These are phyloP conservation scores for Heptranchias perlo DNA, from an alignment of 2,113 vertebrate species.

Conservation along the genomic window DNA sequence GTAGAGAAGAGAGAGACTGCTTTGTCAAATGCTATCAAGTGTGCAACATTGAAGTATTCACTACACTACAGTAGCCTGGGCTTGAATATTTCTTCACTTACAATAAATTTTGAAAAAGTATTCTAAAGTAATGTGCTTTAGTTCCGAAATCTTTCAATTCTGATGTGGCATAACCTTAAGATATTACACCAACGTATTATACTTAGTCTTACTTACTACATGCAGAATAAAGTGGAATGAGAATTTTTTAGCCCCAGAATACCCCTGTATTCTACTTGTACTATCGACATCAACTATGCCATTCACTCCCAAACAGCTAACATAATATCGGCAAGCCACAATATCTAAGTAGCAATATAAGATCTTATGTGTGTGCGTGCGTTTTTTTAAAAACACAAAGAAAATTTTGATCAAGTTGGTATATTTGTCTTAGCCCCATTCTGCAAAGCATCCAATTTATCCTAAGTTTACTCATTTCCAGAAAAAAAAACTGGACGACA, in stretches of 20 bases:
- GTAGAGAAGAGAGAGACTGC: conserved; percentile 46
- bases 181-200: conserved; percentile 37
- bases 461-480: not conserved
- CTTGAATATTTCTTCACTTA: conserved; percentile 49
- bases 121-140: conserved; percentile 49
- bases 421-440: not conserved
- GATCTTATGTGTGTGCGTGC: no score
- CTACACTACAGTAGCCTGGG: conserved; percentile 45
- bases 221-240: conserved; percentile 37
- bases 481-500: not conserved
- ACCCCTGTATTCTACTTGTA: conserved; percentile 26
- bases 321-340: conserved; percentile 38
- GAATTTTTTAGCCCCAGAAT: conserved; percentile 37
- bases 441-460: no score
- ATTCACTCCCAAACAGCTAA: not conserved
- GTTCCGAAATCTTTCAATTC: conserved; percentile 56
- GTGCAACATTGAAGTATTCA: conserved; percentile 50
- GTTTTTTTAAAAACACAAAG: no score
- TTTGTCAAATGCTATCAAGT: conserved; percentile 51
- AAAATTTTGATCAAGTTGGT: not conserved
- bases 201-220: conserved; percentile 20
- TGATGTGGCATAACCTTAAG: conserved; percentile 42
- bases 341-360: not conserved
- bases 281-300: not conserved
- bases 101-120: conserved; percentile 52